Evolutionary conservation across 2,888 invertebrate genomes (phyloP).

Genomic region (Callyntrura guangdongensis): DNA sequence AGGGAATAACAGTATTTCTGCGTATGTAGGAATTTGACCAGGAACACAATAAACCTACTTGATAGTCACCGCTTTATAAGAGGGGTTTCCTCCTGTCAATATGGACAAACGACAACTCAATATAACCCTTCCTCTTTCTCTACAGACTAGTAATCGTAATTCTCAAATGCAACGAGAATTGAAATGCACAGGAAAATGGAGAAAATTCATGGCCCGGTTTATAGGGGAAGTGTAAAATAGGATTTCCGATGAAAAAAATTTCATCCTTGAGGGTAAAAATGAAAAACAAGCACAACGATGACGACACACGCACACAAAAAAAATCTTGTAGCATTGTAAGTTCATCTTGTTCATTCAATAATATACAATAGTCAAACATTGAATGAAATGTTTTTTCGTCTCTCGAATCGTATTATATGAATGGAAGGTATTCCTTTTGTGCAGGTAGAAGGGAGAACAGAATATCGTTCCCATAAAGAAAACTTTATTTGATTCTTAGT

Average conservation of each 20-base stretch:
- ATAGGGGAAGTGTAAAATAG: conserved; percentile 35
- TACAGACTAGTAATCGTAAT: not conserved
- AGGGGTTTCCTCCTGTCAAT: conserved; percentile 33
- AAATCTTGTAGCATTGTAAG: too few relatives aligned
- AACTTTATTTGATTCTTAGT: conserved; percentile 3
- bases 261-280: not conserved
- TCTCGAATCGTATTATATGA: not conserved
- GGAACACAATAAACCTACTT: not conserved
- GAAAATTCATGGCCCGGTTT: not conserved
- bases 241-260: conserved; percentile 45
- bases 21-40: conserved; percentile 38
- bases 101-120: not conserved
- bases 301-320: too few relatives aligned
- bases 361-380: not conserved
- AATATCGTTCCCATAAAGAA: conserved; percentile 9
- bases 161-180: not conserved
- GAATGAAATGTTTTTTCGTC: not conserved
- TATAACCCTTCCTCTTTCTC: not conserved
- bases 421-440: too few relatives aligned
- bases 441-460: not conserved
- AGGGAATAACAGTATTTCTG: not conserved
- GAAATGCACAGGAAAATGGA: conserved; percentile 20
- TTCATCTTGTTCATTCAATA: not conserved
- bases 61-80: not conserved
- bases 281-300: conserved; percentile 21